Percentiles rank a stretch among this genome's conserved stretches.
Evolutionary conservation across 2,888 invertebrate species (phyloP).

Genomic region (Lymantria monacha): DNA sequence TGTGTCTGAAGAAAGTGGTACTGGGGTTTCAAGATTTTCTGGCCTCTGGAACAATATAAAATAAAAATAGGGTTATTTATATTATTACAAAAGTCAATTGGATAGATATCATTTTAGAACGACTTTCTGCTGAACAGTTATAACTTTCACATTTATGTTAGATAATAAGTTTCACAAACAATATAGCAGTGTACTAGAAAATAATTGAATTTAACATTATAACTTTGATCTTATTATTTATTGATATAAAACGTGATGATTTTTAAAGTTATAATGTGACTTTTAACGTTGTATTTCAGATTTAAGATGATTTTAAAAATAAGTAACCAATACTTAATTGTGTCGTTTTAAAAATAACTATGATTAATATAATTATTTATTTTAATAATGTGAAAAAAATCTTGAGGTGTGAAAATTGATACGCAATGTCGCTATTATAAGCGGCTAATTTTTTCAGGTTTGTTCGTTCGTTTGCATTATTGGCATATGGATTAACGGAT

Average conservation of each 20-base stretch:
- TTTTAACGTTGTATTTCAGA: not conserved
- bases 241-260: not conserved
- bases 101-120: conserved; percentile 4
- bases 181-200: conserved; percentile 1
- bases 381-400: too few species aligned
- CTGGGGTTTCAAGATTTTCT: conserved; percentile 88
- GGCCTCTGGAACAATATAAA: conserved; percentile 85
- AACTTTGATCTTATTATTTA: not conserved
- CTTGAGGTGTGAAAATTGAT: too few species aligned
- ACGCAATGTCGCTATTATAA: too few species aligned
- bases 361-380: too few species aligned
- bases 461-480: too few species aligned
- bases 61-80: not conserved
- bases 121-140: conserved; percentile 9
- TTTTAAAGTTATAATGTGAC: not conserved
- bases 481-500: too few species aligned
- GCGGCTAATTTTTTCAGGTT: too few species aligned
- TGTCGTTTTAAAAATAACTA: too few species aligned
- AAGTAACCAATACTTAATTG: too few species aligned
- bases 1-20: conserved; percentile 86
- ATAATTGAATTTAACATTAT: not conserved
- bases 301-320: not conserved
- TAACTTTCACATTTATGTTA: conserved; percentile 14
- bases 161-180: conserved; percentile 7
- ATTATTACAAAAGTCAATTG: not conserved